Percentiles rank a stretch among this genome's conserved stretches.
phyloP scores from a whole-genome alignment of 2,113 vertebrate genomes.

The Alethe diademata region DNA sequence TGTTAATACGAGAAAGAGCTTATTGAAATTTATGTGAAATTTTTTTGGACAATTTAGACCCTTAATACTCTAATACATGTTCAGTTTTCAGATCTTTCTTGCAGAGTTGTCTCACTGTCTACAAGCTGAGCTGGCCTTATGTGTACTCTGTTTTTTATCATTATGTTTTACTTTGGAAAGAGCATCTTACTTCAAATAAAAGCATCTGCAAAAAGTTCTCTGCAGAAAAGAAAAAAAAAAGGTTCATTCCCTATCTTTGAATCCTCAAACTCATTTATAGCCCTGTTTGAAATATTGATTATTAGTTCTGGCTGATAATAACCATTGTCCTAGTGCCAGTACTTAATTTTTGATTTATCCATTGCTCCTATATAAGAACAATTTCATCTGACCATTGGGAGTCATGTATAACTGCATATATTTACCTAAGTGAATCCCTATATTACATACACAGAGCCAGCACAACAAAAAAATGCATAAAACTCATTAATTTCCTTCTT shows the following conservation, averaged over 20 bases:
- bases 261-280: background rate
- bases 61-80: background rate
- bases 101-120: background rate
- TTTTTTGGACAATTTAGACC: background rate
- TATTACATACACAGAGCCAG: background rate
- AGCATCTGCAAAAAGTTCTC: background rate
- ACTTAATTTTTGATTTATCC: background rate
- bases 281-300: background rate
- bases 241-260: background rate
- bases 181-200: background rate
- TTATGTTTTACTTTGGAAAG: background rate
- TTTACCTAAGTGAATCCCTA: background rate
- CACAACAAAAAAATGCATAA: background rate
- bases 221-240: background rate
- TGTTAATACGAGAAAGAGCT: background rate
- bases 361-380: background rate
- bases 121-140: background rate
- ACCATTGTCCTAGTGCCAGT: background rate
- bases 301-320: background rate
- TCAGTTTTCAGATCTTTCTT: background rate
- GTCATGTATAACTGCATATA: background rate
- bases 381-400: background rate
- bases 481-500: background rate
- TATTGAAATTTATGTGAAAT: background rate
- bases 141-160: background rate